Base-by-base conservation (phyloP, 92 coral and sea anemone genomes). In the Parazoanthus swiftii region DNA sequence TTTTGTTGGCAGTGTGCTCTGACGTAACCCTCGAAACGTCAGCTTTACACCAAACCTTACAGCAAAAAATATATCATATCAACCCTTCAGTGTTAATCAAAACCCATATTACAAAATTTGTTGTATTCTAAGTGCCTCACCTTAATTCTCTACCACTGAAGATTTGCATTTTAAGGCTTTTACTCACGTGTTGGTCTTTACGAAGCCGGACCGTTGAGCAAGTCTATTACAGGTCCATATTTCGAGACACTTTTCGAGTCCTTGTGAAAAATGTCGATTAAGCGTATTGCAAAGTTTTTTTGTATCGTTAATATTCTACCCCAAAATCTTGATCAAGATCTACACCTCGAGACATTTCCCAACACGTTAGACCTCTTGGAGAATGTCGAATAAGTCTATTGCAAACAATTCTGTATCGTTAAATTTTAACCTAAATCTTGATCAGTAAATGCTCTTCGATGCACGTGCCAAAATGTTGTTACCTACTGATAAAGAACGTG, bases 101-200 rank as follows among this genome's bases (percentile, higher is more conserved):
- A 29, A 29, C 33, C 33, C 35, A 71, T 71, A 37, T 33, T 50
- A 25, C 11, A 20, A 15, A 36, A 3, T 4, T 18, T 51, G 14
- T 10, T 11, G 20, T 54, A 11, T 15, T 13, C 95, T 95, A 29
- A 89, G 88, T 29, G 90, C 94, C 88, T 90, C 95, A 46, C 99
- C 98, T 68, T 48, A 94, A 68, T n/a, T 7, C 74, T 95, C 20
- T 90, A 95, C 56, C 94, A 95, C 33, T 29, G 33, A 29, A 51
- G 94, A 91, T 81, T 86, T 87, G 36, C 99, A 97, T 77, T 91
- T 95, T 14, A 98, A 97, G 89, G 98, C 99, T 1, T 89, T 97
- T 58, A 91, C 99, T 3, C 95, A 97, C 76, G 82, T 97, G 77
- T 89, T 97, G 86, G 76, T 96, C 58, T 94, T 96, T 23, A 90